Conservation (phyloP, 2,113 vertebrate species). For the Climacteris rufus region DNA sequence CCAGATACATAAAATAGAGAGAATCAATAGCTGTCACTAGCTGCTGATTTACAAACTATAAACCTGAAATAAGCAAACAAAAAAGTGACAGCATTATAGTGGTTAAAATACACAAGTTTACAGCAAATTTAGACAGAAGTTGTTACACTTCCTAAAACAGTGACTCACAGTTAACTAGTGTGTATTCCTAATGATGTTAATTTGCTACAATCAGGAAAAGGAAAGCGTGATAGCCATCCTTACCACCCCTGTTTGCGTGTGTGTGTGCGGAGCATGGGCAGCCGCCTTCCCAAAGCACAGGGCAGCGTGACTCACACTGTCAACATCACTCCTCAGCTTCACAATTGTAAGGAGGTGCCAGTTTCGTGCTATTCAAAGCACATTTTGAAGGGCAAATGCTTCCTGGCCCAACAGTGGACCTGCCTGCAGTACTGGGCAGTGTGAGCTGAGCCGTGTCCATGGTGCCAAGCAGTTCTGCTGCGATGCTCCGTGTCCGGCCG, state of each 20-base stretch:
- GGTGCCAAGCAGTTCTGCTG: neutral
- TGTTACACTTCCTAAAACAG: neutral
- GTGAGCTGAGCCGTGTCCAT: fast-evolving
- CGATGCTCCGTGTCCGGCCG: fast-evolving
- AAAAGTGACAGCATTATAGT: neutral
- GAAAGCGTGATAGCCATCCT: neutral
- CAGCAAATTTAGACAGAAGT: neutral
- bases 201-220: neutral
- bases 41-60: neutral
- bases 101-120: neutral
- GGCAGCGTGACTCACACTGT: neutral
- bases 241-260: neutral
- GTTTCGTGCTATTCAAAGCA: neutral
- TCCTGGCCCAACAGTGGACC: neutral
- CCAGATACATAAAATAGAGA: neutral
- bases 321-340: neutral
- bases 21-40: neutral
- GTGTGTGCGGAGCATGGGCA: neutral
- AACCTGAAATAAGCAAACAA: neutral
- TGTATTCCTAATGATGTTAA: neutral
- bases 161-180: neutral
- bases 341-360: neutral
- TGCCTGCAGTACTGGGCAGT: neutral
- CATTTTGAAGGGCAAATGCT: neutral
- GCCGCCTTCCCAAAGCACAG: neutral